phyloP scores from a whole-genome alignment of 2,888 invertebrate genomes.

The Blastobasis lacticolella region DNA sequence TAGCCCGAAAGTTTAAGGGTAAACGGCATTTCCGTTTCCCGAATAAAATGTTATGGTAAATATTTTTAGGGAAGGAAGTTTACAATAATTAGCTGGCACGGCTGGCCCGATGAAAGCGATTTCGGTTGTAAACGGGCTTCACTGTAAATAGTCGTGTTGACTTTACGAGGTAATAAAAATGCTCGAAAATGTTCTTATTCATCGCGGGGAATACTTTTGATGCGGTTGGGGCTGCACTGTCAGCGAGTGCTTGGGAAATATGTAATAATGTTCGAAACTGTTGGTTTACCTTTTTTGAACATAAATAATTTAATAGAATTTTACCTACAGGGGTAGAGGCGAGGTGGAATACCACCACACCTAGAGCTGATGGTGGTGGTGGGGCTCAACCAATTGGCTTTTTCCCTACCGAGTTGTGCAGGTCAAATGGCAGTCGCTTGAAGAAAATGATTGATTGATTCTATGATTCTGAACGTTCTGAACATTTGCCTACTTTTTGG shows the following conservation, averaged over 20 bases:
- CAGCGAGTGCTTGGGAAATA: slow-evolving; percentile 10
- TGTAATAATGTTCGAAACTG: too few relatives aligned
- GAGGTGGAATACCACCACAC: too few relatives aligned
- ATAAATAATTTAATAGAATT: too few relatives aligned
- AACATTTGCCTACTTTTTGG: too few relatives aligned
- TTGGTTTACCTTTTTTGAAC: too few relatives aligned
- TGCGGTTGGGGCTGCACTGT: slow-evolving; percentile 15
- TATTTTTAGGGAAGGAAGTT: slow-evolving; percentile 30
- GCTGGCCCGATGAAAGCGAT: slow-evolving; percentile 21
- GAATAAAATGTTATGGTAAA: slow-evolving; percentile 15
- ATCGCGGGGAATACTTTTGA: slow-evolving; percentile 9
- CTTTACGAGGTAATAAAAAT: slow-evolving; percentile 35
- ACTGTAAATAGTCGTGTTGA: slow-evolving; percentile 31
- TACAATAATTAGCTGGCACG: slow-evolving; percentile 23
- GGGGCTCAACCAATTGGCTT: too few relatives aligned
- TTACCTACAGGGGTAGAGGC: too few relatives aligned
- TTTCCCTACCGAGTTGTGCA: too few relatives aligned
- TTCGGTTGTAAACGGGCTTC: slow-evolving; percentile 29
- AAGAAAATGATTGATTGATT: too few relatives aligned
- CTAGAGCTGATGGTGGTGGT: too few relatives aligned
- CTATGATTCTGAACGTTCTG: too few relatives aligned
- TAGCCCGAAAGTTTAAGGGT: not conserved
- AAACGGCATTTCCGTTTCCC: slow-evolving; percentile 11
- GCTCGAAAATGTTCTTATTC: slow-evolving; percentile 26
- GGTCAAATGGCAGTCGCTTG: too few relatives aligned